phyloP scores from a whole-genome alignment of 2,113 vertebrate genomes.

The Otolemur garnettii region DNA sequence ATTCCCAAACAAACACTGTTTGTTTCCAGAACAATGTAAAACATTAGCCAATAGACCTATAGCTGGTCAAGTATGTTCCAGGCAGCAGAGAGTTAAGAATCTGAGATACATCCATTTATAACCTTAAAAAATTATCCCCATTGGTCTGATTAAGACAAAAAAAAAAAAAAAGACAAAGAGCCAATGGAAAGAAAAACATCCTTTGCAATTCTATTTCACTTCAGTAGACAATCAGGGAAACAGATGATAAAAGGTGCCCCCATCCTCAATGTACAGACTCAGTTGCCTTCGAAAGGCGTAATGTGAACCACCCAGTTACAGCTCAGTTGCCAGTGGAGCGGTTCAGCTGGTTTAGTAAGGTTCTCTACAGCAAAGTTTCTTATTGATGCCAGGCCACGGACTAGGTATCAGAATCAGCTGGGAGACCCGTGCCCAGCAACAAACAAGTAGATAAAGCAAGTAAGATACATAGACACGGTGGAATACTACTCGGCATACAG shows the following conservation, averaged over 20 bases:
- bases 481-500: background rate
- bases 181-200: background rate
- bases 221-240: background rate
- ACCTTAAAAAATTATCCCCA: background rate
- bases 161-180: background rate
- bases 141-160: constrained; percentile 21
- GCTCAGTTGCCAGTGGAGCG: background rate
- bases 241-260: background rate
- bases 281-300: background rate
- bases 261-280: background rate
- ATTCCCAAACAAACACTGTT: background rate
- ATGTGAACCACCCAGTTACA: background rate
- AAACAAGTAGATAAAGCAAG: background rate
- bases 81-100: background rate
- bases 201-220: background rate
- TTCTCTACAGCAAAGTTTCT: background rate
- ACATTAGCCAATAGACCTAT: background rate
- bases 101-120: background rate
- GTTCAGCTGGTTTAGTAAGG: background rate
- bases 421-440: background rate
- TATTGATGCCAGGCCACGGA: background rate
- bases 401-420: background rate
- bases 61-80: background rate
- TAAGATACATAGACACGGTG: background rate
- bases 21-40: constrained; percentile 17